A percentile compares a stretch with the other conserved stretches of the same genome.
These are phyloP conservation scores for Drosophila persimilis DNA, from an alignment of 1,140 invertebrate genomes.

Conservation along the genomic window DNA sequence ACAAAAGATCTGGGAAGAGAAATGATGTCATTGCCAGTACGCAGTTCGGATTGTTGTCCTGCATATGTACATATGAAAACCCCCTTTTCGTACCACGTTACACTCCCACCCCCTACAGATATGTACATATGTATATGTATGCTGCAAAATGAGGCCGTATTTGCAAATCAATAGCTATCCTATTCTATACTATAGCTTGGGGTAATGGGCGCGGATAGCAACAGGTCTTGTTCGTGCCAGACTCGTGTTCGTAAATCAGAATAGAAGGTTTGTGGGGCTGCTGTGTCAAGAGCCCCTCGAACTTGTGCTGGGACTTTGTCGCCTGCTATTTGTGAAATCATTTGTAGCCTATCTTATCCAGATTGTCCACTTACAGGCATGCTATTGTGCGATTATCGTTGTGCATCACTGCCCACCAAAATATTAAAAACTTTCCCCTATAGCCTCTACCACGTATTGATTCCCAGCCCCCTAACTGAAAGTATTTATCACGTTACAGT, in stretches of 20 bases:
- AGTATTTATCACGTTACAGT: slow-evolving; percentile 15
- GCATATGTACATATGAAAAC: not conserved
- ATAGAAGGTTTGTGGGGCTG: not conserved
- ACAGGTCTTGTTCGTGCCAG: slow-evolving; percentile 7
- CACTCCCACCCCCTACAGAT: not conserved
- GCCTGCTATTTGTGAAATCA: slow-evolving; percentile 1
- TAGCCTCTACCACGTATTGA: not conserved
- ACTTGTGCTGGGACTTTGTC: slow-evolving; percentile 6
- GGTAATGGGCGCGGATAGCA: not conserved
- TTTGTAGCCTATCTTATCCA: slow-evolving; percentile 45
- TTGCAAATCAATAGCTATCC: slow-evolving; percentile 9
- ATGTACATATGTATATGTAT: not conserved
- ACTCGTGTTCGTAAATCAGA: not conserved
- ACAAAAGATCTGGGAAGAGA: slow-evolving; percentile 26
- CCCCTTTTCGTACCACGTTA: not conserved
- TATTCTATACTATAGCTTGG: not conserved
- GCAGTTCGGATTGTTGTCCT: not conserved
- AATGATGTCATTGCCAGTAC: slow-evolving; percentile 30
- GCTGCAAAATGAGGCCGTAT: not conserved
- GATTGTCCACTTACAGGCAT: slow-evolving; percentile 30
- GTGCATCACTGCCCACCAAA: slow-evolving; percentile 21
- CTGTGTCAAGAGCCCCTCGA: slow-evolving; percentile 1
- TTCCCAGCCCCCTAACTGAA: not conserved
- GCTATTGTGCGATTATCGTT: slow-evolving; percentile 40
- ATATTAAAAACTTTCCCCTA: slow-evolving; percentile 16